Conservation (phyloP, 1,140 invertebrate species). For the Mycetomoellerius zeteki region DNA sequence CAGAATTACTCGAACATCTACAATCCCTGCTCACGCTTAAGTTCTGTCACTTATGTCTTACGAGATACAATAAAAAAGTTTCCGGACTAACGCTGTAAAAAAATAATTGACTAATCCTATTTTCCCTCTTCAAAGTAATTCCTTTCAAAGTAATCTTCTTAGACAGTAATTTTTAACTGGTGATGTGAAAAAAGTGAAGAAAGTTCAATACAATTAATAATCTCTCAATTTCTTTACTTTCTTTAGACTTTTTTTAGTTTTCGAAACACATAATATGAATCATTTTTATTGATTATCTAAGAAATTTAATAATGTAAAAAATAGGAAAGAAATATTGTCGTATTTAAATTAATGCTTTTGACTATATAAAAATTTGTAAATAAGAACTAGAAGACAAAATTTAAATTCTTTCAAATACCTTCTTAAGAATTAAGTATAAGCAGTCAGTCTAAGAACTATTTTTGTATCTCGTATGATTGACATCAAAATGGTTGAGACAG, state of each 20-base stretch:
- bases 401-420: background rate
- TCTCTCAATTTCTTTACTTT: background rate
- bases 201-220: background rate
- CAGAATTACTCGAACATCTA: conserved; percentile 16
- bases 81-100: conserved; percentile 11
- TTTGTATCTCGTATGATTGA: background rate
- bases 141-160: background rate
- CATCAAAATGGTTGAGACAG: background rate
- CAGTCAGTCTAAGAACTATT: background rate
- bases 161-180: background rate
- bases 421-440: background rate
- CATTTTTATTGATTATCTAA: background rate
- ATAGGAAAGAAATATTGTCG: conserved; percentile 7
- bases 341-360: background rate
- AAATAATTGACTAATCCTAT: conserved; percentile 19
- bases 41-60: background rate
- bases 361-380: background rate
- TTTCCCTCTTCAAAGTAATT: conserved; percentile 13
- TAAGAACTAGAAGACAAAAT: background rate
- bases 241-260: background rate
- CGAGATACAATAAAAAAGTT: conserved; percentile 22
- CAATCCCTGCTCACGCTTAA: background rate
- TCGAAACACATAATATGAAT: background rate
- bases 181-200: background rate
- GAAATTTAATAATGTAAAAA: background rate